A percentile compares a stretch with the other conserved stretches of the same genome.
These are phyloP conservation scores for Dolichallabes microphthalmus DNA, from an alignment of 2,113 vertebrate genomes.

Conservation along the genomic window DNA sequence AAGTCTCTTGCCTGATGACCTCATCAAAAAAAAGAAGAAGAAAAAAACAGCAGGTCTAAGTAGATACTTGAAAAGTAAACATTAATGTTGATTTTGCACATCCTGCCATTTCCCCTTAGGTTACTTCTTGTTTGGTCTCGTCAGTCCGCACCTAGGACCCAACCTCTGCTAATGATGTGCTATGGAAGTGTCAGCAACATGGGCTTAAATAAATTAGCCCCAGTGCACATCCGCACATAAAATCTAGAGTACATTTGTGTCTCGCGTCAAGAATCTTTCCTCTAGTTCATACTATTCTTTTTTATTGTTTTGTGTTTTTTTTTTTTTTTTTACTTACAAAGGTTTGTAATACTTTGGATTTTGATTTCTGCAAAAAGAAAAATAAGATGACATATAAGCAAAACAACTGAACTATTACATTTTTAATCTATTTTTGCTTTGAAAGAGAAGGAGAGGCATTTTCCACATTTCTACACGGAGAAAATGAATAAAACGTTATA, in stretches of 20 bases:
- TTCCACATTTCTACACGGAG: too few relatives aligned
- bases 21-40: conserved; percentile 7
- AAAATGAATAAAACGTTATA: background rate
- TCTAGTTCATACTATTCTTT: background rate
- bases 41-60: background rate
- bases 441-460: background rate
- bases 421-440: background rate
- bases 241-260: background rate
- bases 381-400: background rate
- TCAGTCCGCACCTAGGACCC: background rate
- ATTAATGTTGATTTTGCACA: background rate
- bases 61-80: background rate
- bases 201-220: background rate
- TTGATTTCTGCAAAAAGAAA: too few relatives aligned
- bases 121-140: background rate
- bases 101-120: background rate
- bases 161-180: background rate
- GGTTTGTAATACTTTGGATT: background rate
- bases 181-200: background rate
- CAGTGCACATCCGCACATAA: background rate
- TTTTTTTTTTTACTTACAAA: background rate
- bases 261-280: background rate
- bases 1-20: background rate
- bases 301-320: background rate
- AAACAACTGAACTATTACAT: background rate